A percentile compares a stretch with the other conserved stretches of the same genome.
Evolutionary conservation across 2,113 vertebrate species (phyloP).

Genomic region (Rhombomys opimus): DNA sequence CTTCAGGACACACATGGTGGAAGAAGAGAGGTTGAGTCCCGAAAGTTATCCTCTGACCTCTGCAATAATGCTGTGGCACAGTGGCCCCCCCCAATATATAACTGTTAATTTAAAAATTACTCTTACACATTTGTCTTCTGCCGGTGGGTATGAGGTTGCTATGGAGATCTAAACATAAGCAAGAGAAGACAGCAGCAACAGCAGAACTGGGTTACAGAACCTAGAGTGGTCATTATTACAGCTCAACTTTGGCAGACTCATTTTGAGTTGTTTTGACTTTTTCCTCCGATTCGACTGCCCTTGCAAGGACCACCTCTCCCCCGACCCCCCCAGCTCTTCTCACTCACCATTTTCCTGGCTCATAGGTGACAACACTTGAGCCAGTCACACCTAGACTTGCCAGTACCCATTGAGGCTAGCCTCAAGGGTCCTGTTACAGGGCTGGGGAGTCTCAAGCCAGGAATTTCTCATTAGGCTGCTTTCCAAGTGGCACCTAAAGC

Average conservation of each 20-base stretch:
- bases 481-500: neutral
- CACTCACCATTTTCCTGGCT: constrained; percentile 60
- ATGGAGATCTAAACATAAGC: neutral
- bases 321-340: neutral
- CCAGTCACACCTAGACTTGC: neutral
- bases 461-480: constrained; percentile 51
- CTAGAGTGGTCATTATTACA: neutral
- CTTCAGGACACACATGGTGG: neutral
- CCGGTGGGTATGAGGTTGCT: neutral
- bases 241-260: neutral
- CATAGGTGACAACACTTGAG: neutral
- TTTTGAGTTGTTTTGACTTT: neutral
- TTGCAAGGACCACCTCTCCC: neutral
- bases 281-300: neutral
- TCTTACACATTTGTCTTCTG: neutral
- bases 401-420: neutral
- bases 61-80: neutral
- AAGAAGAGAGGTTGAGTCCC: neutral
- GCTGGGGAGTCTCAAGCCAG: constrained; percentile 15
- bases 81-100: neutral
- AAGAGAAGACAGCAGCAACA: neutral
- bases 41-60: neutral
- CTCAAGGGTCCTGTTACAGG: constrained; percentile 37
- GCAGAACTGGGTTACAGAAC: too few relatives aligned
- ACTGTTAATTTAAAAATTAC: neutral